Evolutionary conservation across 2,113 vertebrate species (phyloP).

Genomic region (Sinocyclocheilus rhinocerous): DNA sequence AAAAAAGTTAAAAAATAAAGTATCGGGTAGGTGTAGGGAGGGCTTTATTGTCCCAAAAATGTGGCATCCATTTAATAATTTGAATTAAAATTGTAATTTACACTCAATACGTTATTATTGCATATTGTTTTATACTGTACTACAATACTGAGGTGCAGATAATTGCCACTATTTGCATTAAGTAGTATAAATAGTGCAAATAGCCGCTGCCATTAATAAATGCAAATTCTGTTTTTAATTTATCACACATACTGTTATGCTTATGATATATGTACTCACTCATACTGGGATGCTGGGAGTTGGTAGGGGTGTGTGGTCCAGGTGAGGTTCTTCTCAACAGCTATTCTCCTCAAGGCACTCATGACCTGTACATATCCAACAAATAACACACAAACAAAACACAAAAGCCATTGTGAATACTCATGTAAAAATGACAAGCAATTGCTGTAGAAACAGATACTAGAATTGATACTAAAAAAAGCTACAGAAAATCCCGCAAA

Average conservation of each 20-base stretch:
- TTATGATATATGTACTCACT: constrained; percentile 66
- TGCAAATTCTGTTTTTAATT: neutral
- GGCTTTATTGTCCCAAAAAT: too few species aligned
- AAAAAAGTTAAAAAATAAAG: too few species aligned
- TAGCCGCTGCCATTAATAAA: neutral
- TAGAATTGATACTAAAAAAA: neutral
- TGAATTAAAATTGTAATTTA: too few species aligned
- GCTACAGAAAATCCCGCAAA: neutral
- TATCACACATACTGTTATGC: neutral
- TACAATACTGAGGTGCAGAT: too few species aligned
- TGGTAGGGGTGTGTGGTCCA: constrained; percentile 64
- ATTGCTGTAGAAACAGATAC: neutral
- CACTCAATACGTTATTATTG: too few species aligned
- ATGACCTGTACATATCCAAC: constrained; percentile 71
- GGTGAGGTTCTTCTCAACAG: constrained; percentile 76
- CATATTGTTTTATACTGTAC: too few species aligned
- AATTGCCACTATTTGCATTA: too few species aligned
- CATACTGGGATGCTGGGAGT: constrained; percentile 71
- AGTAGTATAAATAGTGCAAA: too few species aligned
- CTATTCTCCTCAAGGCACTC: constrained; percentile 73
- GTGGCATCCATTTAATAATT: too few species aligned
- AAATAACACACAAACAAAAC: neutral
- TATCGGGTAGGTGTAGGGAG: too few species aligned
- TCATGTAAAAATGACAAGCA: neutral
- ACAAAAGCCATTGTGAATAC: neutral